Base-by-base conservation (phyloP, 1,140 invertebrate genomes). In the Chionoecetes opilio region DNA sequence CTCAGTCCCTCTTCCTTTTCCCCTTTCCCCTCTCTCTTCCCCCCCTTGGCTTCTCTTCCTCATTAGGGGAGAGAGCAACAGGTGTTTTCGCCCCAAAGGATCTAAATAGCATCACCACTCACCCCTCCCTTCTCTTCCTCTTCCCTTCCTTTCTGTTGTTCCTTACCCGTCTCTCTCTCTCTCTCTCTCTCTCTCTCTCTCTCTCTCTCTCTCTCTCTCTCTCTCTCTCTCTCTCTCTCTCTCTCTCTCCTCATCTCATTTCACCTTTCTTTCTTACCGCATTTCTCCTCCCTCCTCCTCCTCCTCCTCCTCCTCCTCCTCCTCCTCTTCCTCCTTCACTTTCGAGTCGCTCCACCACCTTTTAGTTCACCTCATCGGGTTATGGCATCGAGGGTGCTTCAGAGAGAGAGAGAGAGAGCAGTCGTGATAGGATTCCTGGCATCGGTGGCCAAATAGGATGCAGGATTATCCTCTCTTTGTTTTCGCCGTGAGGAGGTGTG, bases 351-450 rank as follows among this genome's bases (percentile, higher is more conserved):
- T 38, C 34, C 35, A 38, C 86, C 86, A 29, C 17, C 0, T 41
- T 26, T 3, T 8, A 3, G n/a, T 84, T 34, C 32, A 31, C n/a
- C n/a, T 34, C 82, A 31, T 34, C 82, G 82, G 82, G 82, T 29
- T 84, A 84, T 31, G 32, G 82, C 82, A n/a, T 84, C 82, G 29
- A 84, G 32, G 82, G 82, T 31, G 29, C 82, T 34, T 84, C 29
- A 6, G 82, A 8, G 82, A 32, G 26, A 37, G 86, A 88, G 86
- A 88, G 86, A 91, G 53, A 63, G 41, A 91, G 89, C 53, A 29
- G 91, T 38, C 8, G 38, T 14, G 37, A 21, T 38, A 84, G 63
- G 63, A 75, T 75, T 75, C 3, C n/a, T n/a, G 63, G 63, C 63
- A 75, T 75, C 21, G 63, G 63, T 75, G 63, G 63, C 9, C 63